These are phyloP conservation scores for Neodontobutis hainanensis DNA, from an alignment of 2,113 vertebrate genomes.

Conservation along the genomic window DNA sequence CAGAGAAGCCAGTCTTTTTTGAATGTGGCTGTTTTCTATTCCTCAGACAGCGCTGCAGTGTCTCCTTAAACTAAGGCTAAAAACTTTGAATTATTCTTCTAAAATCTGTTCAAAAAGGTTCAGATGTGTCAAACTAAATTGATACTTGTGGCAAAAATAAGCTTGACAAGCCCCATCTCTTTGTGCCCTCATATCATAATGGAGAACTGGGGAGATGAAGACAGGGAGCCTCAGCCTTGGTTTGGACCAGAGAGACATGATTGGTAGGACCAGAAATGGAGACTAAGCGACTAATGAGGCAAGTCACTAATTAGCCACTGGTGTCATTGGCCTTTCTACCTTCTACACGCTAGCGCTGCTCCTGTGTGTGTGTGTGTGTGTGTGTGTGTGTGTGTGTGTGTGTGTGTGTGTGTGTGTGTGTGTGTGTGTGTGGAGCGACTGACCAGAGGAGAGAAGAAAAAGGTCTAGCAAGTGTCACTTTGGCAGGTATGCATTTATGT, in stretches of 20 bases:
- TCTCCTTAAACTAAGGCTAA: not conserved
- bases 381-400: not conserved
- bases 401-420: slow-evolving; percentile 3
- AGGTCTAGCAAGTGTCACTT: slow-evolving; percentile 16
- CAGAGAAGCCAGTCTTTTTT: not conserved
- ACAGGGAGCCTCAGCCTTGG: slow-evolving; percentile 50
- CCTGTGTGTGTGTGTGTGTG: slow-evolving; percentile 17
- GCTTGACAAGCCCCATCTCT: not conserved
- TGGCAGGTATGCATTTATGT: slow-evolving; percentile 12
- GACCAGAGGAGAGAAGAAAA: not conserved
- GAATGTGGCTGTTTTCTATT: slow-evolving; percentile 8
- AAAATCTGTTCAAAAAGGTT: slow-evolving; percentile 1
- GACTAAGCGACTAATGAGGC: slow-evolving; percentile 65
- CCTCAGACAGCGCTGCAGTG: not conserved
- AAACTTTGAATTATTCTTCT: not conserved
- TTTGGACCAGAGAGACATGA: slow-evolving; percentile 57
- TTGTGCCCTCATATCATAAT: not conserved
- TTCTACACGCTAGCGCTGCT: slow-evolving; percentile 1
- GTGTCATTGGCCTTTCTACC: slow-evolving; percentile 61
- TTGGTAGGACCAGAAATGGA: slow-evolving; percentile 58
- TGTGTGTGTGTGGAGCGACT: not conserved
- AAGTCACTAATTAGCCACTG: slow-evolving; percentile 66
- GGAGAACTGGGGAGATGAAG: slow-evolving; percentile 9
- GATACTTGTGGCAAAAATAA: slow-evolving; percentile 3
- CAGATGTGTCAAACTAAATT: not conserved